Evolutionary conservation across 2,888 invertebrate species (phyloP), one percentile per base, ranked within the genome.

Genomic region (Timema cristinae): DNA sequence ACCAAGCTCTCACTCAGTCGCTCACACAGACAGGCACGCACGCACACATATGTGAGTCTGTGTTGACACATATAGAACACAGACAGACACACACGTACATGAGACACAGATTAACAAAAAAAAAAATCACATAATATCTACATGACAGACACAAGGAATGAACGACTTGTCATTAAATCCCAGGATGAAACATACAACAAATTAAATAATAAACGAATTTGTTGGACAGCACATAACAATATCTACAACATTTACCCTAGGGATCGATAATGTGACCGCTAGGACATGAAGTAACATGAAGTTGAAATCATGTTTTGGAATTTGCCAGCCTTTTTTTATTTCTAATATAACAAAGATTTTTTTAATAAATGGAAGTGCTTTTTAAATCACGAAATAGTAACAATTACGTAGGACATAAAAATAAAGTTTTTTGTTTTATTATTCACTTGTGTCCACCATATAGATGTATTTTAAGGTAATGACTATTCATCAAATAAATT

Each of bases 81-180:
- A 81, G 82, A 81, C 82, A 82, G 81, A 82, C 82, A 81, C 81
- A 81, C 79, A 82, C 81, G 81, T 80, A 80, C 80, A 82, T 81
- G 82, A 81, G 81, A 75, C 75, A 76, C 75, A 76, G 74, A 73
- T 70, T 73, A 72, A 51, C 61, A 63, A 67, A 70, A 70, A 61
- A 47, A 68, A 74, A 69, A 73, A 71, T 70, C 71, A 73, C 72
- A 69, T 71, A 67, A 74, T 71, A 68, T 81, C 82, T 74, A 75
- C 82, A 82, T 82, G 83, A 83, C 82, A 83, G 83, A 83, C 84
- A 83, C 83, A 83, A 84, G 83, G 82, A 81, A 79, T 68, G 32
- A 32, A 32, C 32, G 32, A 32, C 32, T 32, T 32, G 32, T 32
- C 32, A 32, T 32, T 32, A 32, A 32, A 32, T 32, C 32, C 32